phyloP scores from a whole-genome alignment of 2,888 invertebrate species.

The Drosophila koepferae region DNA sequence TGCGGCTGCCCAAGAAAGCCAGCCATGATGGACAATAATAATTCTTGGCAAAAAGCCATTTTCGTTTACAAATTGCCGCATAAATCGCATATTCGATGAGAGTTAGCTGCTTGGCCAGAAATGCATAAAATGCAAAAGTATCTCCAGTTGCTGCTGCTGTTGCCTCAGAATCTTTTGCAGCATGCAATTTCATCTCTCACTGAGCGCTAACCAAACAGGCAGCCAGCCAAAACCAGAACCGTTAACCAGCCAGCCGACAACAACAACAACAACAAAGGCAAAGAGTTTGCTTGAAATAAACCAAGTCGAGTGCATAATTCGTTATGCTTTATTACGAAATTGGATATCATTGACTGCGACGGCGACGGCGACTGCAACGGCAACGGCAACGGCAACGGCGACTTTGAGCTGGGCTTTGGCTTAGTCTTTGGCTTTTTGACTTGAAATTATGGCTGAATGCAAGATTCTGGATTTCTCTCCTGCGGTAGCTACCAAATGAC shows the following conservation, averaged over 20 bases:
- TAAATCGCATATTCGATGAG: conserved; percentile 81
- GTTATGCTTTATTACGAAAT: conserved; percentile 81
- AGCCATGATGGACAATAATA: conserved; percentile 78
- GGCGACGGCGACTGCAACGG: conserved; percentile 12
- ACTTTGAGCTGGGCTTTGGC: conserved; percentile 35
- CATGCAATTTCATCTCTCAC: conserved; percentile 56
- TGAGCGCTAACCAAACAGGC: conserved; percentile 53
- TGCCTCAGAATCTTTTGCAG: conserved; percentile 31
- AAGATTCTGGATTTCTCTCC: conserved; percentile 51
- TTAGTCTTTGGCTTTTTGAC: conserved; percentile 38
- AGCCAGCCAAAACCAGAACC: conserved; percentile 67
- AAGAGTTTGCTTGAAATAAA: conserved; percentile 65
- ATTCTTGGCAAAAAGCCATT: conserved; percentile 81
- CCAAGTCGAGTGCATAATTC: conserved; percentile 80
- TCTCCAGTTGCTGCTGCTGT: conserved; percentile 14
- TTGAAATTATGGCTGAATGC: conserved; percentile 66
- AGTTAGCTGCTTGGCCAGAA: conserved; percentile 59
- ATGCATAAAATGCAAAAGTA: conserved; percentile 64
- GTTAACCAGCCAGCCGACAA: conserved; percentile 63
- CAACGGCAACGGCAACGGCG: conserved; percentile 11
- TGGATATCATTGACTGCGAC: conserved; percentile 72
- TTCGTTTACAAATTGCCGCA: conserved; percentile 81
- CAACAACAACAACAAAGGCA: conserved; percentile 23
- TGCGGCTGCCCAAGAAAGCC: conserved; percentile 2
- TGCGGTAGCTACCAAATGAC: conserved; percentile 75